Evolutionary conservation across 2,888 invertebrate genomes (phyloP).

Genomic region (Calameuta pallipes): DNA sequence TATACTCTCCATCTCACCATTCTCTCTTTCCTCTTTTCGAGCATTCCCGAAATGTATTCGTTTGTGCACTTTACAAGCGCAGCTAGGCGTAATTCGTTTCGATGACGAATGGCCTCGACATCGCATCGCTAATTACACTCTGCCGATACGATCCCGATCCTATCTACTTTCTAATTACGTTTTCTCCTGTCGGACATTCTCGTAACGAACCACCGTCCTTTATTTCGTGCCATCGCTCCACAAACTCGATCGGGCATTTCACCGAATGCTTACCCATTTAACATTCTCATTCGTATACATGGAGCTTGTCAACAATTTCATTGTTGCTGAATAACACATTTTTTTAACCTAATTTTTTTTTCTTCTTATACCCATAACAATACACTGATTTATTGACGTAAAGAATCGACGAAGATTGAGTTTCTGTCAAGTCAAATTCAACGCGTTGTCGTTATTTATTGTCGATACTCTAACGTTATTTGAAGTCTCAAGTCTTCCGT

Average conservation of each 20-base stretch:
- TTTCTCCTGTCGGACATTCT: constrained; percentile 1
- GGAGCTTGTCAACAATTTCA: not conserved
- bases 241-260: not conserved
- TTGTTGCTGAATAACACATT: not conserved
- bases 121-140: constrained; percentile 42
- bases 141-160: constrained; percentile 36
- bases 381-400: too few relatives aligned
- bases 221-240: not conserved
- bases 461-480: not conserved
- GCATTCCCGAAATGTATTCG: constrained; percentile 52
- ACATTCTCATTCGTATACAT: not conserved
- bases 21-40: constrained; percentile 5
- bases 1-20: not conserved
- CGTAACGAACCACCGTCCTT: not conserved
- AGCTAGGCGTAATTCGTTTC: constrained; percentile 45
- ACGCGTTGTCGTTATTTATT: not conserved
- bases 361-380: too few relatives aligned
- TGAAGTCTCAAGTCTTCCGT: not conserved
- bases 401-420: not conserved
- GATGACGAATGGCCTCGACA: constrained; percentile 36
- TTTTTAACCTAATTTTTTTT: not conserved
- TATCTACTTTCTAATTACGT: constrained; percentile 33
- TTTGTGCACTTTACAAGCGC: constrained; percentile 33
- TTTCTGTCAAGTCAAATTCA: not conserved
- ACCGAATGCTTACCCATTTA: not conserved